Evolutionary conservation across 1,140 invertebrate species (phyloP).

Genomic region (Ostrea edulis): DNA sequence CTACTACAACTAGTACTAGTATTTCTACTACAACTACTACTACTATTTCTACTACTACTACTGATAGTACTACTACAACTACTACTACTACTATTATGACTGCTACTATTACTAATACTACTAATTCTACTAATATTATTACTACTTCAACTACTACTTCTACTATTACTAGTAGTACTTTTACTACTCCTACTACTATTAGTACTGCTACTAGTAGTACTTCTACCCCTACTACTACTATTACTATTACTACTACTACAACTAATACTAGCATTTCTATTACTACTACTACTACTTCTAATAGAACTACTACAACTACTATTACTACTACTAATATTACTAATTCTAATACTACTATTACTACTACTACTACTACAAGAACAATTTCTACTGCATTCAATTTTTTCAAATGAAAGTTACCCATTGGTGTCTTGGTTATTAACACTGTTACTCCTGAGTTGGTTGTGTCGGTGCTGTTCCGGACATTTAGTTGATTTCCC

Average conservation of each 20-base stretch:
- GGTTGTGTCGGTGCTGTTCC: too few relatives aligned
- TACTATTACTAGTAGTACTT: not conserved
- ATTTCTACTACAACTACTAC: not conserved
- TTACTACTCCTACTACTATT: not conserved
- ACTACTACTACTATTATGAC: not conserved
- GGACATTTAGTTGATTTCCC: too few relatives aligned
- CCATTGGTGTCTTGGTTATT: too few relatives aligned
- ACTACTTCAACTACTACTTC: not conserved
- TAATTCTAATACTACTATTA: not conserved
- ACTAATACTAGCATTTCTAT: not conserved
- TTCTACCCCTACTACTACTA: not conserved
- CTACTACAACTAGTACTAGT: not conserved
- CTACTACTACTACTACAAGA: slow-evolving; percentile 31
- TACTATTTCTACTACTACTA: slow-evolving; percentile 37
- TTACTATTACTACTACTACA: not conserved
- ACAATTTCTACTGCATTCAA: not conserved
- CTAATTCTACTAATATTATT: not conserved
- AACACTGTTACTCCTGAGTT: too few relatives aligned
- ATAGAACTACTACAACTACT: not conserved
- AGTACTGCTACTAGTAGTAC: not conserved
- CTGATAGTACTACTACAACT: slow-evolving; percentile 18
- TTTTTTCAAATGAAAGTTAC: not conserved
- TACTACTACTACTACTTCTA: not conserved
- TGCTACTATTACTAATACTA: not conserved
- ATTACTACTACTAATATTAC: not conserved